Evolutionary conservation across 1,140 invertebrate genomes (phyloP).

Genomic region (Trichonephila inaurata): DNA sequence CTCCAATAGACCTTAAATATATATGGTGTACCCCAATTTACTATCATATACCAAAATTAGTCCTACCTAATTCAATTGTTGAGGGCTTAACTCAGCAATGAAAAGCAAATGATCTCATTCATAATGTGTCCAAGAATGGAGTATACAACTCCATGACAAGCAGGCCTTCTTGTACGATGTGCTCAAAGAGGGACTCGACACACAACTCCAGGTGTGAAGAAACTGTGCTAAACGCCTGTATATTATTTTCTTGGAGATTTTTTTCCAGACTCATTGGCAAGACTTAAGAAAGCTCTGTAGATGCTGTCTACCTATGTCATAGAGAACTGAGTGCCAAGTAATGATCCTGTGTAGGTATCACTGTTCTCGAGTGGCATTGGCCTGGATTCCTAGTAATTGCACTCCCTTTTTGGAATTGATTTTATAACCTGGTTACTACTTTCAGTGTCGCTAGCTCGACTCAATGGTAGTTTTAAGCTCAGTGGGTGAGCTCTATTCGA

Average conservation of each 20-base stretch:
- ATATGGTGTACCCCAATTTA: no score
- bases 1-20: no score
- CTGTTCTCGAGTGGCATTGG: background rate
- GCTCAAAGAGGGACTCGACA: no score
- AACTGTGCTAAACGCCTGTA: background rate
- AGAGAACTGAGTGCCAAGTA: background rate
- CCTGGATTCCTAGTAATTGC: background rate
- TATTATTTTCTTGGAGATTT: background rate
- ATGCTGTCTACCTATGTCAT: background rate
- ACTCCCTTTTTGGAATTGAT: background rate
- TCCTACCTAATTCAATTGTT: no score
- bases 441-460: background rate
- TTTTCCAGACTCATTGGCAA: background rate
- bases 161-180: background rate
- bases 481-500: background rate
- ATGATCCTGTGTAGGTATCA: background rate
- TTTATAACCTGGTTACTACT: background rate
- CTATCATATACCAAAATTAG: no score
- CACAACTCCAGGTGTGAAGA: background rate
- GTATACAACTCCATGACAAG: background rate
- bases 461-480: background rate
- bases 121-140: background rate
- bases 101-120: background rate
- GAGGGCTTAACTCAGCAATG: background rate
- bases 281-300: background rate